Evolutionary conservation across 2,888 invertebrate genomes (phyloP).

Genomic region (Prosapia bicincta): DNA sequence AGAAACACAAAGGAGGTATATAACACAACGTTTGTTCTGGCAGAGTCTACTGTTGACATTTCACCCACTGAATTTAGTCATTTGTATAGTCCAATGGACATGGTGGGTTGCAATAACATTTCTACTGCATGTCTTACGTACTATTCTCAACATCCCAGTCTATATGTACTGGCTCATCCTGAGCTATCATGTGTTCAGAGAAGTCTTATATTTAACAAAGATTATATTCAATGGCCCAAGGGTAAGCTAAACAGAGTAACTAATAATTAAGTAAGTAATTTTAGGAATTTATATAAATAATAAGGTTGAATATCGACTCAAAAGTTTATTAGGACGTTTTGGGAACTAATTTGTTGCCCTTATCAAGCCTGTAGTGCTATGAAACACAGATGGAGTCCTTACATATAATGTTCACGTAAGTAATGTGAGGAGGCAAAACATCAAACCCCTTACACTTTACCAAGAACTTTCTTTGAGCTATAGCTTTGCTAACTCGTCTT

Average conservation of each 20-base stretch:
- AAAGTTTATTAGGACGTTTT: too few relatives aligned
- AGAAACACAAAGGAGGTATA: slow-evolving; percentile 21
- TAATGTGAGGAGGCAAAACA: too few relatives aligned
- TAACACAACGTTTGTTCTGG: slow-evolving; percentile 22
- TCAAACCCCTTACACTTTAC: too few relatives aligned
- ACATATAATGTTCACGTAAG: too few relatives aligned
- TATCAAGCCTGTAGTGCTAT: too few relatives aligned
- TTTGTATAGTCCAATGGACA: slow-evolving; percentile 38
- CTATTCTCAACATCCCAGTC: slow-evolving; percentile 31
- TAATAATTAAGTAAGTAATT: too few relatives aligned
- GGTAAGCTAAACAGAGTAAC: slow-evolving; percentile 8
- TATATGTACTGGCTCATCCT: slow-evolving; percentile 39
- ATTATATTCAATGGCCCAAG: slow-evolving; percentile 7
- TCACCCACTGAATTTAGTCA: slow-evolving; percentile 43
- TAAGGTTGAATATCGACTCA: too few relatives aligned
- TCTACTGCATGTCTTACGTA: slow-evolving; percentile 37
- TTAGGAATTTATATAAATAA: too few relatives aligned
- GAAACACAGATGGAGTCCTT: too few relatives aligned
- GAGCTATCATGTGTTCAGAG: slow-evolving; percentile 36
- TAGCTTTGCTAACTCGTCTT: too few relatives aligned
- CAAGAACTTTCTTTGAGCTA: too few relatives aligned
- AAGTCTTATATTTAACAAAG: slow-evolving; percentile 35
- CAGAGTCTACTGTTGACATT: slow-evolving; percentile 42
- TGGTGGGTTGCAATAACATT: slow-evolving; percentile 45
- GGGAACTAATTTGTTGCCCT: too few relatives aligned